Evolutionary conservation across 2,888 invertebrate species (phyloP).

Genomic region (Tetragnatha montana): DNA sequence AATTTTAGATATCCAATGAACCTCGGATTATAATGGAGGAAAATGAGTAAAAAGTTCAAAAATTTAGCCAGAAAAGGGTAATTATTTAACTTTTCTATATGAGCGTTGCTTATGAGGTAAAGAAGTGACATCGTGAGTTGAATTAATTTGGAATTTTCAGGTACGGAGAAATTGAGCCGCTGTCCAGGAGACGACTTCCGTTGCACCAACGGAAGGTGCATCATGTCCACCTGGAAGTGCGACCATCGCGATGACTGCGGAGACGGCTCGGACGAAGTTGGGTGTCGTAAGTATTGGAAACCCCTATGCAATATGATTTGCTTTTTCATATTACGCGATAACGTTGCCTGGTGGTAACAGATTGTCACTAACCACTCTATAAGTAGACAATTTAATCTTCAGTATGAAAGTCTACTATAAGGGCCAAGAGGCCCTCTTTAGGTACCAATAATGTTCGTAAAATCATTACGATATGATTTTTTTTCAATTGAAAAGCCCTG

Average conservation of each 20-base stretch:
- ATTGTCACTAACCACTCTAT: neutral
- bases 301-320: neutral
- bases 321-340: neutral
- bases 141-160: slow-evolving; percentile 71
- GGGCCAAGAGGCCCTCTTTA: neutral
- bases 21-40: neutral
- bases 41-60: neutral
- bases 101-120: slow-evolving; percentile 68
- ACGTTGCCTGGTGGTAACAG: neutral
- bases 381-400: neutral
- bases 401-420: neutral
- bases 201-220: slow-evolving; percentile 71
- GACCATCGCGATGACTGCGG: slow-evolving; percentile 43
- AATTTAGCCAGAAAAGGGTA: slow-evolving; percentile 76
- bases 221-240: slow-evolving; percentile 20
- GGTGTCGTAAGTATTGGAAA: slow-evolving; percentile 3
- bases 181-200: slow-evolving; percentile 9
- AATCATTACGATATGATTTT: neutral
- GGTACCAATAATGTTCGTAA: neutral
- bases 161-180: neutral
- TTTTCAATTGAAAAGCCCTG: too few species aligned
- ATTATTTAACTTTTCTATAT: slow-evolving; percentile 79
- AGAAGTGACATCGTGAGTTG: slow-evolving; percentile 79
- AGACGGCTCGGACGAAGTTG: slow-evolving; percentile 30
- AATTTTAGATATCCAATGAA: neutral